Evolutionary conservation across 2,797 vertebrate genomes (phyloP), one percentile per base, ranked within the genome.

Genomic region (Nasua narica): DNA sequence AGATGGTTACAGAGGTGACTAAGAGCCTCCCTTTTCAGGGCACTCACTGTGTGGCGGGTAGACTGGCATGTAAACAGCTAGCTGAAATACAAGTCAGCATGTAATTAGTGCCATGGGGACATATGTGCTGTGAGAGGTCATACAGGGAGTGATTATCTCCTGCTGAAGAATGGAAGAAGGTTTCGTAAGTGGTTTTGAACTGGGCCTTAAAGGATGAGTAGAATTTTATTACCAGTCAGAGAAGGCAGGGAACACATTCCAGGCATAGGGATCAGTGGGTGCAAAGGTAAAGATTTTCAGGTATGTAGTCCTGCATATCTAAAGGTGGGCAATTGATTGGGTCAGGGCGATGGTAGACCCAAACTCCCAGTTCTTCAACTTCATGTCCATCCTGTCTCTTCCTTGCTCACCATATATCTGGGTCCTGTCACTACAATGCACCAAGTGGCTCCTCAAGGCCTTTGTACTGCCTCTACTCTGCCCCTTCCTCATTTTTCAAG

Each of bases 61-160:
- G 88, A 48, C n/a, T 70, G 92, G 50, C 87, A 90, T 76, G 95
- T 95, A 87, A 95, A 96, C 77, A 95, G 54, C 48, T 32, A 62
- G 54, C 86, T 87, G 69, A 94, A 76, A 40, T 76, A 77, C 14
- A 87, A 85, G 32, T 92, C 86, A 92, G 82, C 74, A 11, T 72
- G 54, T 95, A 92, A 95, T 76, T 86, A 91, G 74, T 76, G 32
- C 65, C 58, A n/a, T 60, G 37, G 76, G 56, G 90, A 87, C 25
- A 83, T 86, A 32, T 32, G 40, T 32, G 46, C 84, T 85, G 32
- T 62, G 48, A 60, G 48, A 90, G 43, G 37, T 86, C 96, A 87
- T 72, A 87, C 56, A 43, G 65, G 86, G 74, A 92, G 58, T 83
- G 88, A 96, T 70, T 84, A 91, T 87, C 87, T 95, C 54, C 46